Percentiles rank a stretch among this genome's conserved stretches.
Conservation (phyloP, 1,140 invertebrate species). For the Rhyzopertha dominica region DNA sequence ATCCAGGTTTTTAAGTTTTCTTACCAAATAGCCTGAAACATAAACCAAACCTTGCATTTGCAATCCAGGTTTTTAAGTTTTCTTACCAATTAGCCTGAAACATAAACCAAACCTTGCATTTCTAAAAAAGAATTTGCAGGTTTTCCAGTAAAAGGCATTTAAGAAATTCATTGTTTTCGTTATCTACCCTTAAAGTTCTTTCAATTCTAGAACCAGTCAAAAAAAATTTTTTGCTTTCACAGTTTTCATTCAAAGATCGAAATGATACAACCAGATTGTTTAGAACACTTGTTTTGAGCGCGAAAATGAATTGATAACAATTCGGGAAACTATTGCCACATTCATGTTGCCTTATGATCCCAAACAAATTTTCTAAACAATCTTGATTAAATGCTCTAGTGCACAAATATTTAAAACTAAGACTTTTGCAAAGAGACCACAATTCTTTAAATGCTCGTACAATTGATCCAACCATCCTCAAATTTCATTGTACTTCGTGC, state of each 20-base stretch:
- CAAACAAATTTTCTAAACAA: constrained; percentile 7
- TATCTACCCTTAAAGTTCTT: background rate
- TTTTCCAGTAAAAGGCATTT: no score
- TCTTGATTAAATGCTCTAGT: constrained; percentile 4
- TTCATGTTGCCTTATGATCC: background rate
- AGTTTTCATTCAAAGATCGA: background rate
- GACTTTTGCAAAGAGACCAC: background rate
- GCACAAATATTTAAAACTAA: background rate
- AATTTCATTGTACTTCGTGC: background rate
- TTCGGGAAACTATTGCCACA: background rate
- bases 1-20: background rate
- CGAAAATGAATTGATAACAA: constrained; percentile 7
- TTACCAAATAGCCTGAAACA: constrained; percentile 5
- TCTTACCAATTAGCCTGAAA: constrained; percentile 4
- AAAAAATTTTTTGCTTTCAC: background rate
- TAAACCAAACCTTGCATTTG: background rate
- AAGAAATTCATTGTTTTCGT: constrained; percentile 1
- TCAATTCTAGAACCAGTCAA: background rate
- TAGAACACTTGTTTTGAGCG: constrained; percentile 5
- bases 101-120: background rate
- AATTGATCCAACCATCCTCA: constrained; percentile 5
- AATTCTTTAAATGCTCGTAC: background rate
- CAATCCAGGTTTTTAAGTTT: background rate
- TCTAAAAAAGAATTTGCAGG: constrained; percentile 1
- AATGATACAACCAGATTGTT: constrained; percentile 4